Base-by-base conservation (phyloP, 2,113 vertebrate species). In the Bos indicus region DNA sequence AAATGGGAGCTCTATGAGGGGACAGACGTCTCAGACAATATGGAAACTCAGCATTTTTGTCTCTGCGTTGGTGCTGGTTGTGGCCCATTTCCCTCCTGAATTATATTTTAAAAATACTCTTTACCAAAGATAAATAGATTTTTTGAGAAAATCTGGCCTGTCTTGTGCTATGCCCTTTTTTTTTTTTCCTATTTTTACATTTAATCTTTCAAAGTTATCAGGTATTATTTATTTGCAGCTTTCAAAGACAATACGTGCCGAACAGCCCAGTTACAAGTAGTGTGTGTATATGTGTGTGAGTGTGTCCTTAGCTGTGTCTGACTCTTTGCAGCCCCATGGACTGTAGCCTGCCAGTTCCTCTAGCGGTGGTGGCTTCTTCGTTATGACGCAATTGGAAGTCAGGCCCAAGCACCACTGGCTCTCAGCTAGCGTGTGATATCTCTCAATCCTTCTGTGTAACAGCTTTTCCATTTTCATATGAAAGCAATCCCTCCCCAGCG, bases 151-250 rank as follows among this genome's bases (percentile, higher is more conserved):
- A 64, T 36, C 88, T 11, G 19, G 40, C 78, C 11, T 8, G 56
- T 52, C 90, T 86, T 74, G 40, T 28, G 13, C 4, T 52, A 57
- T 64, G 8, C 0, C 14, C 36, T 0, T 4, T 8, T 7, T 2
- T 3, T 23, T 0, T 0, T 0, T 0, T 0, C 16, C 2, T 62
- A 2, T 78, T 88, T 88, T 71, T 16, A 94, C 46, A 57, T 52
- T 56, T 74, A 90, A 46, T 30, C 16, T 10, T 95, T 90, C 9
- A 46, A 6, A 13, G n/a, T 92, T 90, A 40, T 25, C 0, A 77
- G 40, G 21, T 30, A 13, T 23, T 80, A 57, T 78, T 81, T 83
- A 36, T 62, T 40, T 9, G 23, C 1, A 59, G 84, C 51, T 92
- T 52, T 57, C 46, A 62, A 36, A 95, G 10, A 26, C 15, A 56